Evolutionary conservation across 2,797 vertebrate species (phyloP).

Genomic region (Furcifer pardalis): DNA sequence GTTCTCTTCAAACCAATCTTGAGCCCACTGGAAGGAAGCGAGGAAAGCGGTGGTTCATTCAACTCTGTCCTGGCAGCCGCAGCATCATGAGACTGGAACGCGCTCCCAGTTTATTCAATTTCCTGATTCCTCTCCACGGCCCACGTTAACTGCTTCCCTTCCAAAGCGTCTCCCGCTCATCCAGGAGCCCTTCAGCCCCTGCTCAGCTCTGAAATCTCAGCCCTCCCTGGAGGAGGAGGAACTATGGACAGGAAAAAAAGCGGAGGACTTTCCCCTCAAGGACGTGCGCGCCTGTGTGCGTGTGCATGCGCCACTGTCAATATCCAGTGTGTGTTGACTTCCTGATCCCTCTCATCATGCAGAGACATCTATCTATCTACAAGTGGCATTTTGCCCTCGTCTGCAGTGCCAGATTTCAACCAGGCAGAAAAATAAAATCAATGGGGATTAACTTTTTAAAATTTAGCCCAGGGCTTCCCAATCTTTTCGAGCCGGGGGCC

Average conservation of each 20-base stretch:
- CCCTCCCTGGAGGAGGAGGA: background rate
- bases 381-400: too few species aligned
- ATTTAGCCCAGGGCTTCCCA: too few species aligned
- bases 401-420: too few species aligned
- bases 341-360: too few species aligned
- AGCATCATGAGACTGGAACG: conserved; percentile 38
- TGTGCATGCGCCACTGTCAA: too few species aligned
- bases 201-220: background rate
- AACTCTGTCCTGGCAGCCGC: background rate
- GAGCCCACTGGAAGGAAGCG: conserved; percentile 44
- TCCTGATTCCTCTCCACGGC: conserved; percentile 59
- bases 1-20: conserved; percentile 23
- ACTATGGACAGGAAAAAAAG: too few species aligned
- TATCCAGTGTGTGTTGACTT: too few species aligned
- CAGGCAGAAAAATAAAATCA: background rate
- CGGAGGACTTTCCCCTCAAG: background rate
- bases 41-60: conserved; percentile 37
- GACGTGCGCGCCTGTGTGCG: too few species aligned
- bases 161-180: conserved; percentile 28
- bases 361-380: too few species aligned
- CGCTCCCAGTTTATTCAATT: conserved; percentile 55
- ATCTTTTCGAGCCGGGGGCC: too few species aligned
- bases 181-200: background rate
- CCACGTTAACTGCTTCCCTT: conserved; percentile 58
- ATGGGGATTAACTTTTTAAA: too few species aligned